Conservation (phyloP, 2,113 vertebrate species). For the Pardalotus punctatus region DNA sequence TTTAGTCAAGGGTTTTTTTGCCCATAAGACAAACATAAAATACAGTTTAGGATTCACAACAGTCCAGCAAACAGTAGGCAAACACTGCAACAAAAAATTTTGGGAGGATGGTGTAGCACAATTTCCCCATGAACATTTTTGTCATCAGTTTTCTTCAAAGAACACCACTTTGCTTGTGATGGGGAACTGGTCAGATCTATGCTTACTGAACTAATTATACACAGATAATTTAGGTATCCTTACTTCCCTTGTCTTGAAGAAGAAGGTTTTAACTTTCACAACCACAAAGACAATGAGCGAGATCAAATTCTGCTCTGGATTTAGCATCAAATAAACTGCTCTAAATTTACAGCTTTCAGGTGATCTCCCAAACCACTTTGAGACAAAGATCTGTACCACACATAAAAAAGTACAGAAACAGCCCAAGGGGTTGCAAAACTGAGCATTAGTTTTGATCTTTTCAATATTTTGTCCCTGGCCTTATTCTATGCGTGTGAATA, state of each 20-base stretch:
- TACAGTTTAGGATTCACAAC: neutral
- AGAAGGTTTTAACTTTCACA: neutral
- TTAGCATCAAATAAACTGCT: neutral
- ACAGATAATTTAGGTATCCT: neutral
- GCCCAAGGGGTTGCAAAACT: fast-evolving
- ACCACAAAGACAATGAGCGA: neutral
- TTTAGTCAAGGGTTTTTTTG: neutral
- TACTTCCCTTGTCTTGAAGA: neutral
- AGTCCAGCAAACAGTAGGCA: neutral
- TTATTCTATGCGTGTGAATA: neutral
- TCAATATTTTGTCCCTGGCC: neutral
- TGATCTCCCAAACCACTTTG: neutral
- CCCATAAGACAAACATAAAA: neutral
- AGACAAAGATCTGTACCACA: neutral
- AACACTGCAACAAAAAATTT: neutral
- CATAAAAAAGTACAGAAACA: neutral
- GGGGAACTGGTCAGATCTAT: neutral
- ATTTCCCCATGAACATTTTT: neutral
- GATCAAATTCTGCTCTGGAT: neutral
- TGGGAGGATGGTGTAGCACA: neutral
- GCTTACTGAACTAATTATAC: neutral
- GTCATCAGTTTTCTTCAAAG: neutral
- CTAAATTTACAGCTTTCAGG: neutral
- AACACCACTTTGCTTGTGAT: neutral
- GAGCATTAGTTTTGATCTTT: neutral